Evolutionary conservation across 2,113 vertebrate genomes (phyloP).

Genomic region (Peromyscus californicus): DNA sequence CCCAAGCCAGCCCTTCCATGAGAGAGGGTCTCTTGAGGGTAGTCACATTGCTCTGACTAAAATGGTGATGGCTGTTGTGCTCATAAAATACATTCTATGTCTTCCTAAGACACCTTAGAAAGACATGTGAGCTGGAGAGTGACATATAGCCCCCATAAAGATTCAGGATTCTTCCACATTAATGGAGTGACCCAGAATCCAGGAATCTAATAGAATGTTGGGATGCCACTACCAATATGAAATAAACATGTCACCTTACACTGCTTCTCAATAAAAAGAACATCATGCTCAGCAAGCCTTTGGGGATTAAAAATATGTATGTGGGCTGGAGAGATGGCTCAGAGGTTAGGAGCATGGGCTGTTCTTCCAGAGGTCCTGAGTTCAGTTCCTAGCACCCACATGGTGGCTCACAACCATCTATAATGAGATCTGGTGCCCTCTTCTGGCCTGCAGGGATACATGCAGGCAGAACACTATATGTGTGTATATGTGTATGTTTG

Average conservation of each 20-base stretch:
- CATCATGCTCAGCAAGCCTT: neutral
- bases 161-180: neutral
- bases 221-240: neutral
- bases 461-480: no score
- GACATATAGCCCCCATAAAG: no score
- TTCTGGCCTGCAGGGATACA: no score
- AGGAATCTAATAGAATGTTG: neutral
- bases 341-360: no score
- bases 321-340: neutral
- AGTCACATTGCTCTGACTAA: neutral
- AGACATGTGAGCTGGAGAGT: neutral
- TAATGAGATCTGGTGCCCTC: no score
- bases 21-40: neutral
- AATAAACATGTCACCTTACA: neutral
- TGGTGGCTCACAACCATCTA: no score
- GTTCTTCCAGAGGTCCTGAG: no score
- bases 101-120: neutral
- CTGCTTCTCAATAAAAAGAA: neutral
- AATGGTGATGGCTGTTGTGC: neutral
- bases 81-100: neutral
- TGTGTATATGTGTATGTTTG: neutral
- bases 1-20: no score
- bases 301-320: neutral
- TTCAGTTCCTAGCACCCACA: no score
- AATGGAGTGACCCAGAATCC: neutral